A percentile compares a stretch with the other conserved stretches of the same genome.
phyloP scores from a whole-genome alignment of 2,888 invertebrate genomes.

The Scaptomyza tumidula region DNA sequence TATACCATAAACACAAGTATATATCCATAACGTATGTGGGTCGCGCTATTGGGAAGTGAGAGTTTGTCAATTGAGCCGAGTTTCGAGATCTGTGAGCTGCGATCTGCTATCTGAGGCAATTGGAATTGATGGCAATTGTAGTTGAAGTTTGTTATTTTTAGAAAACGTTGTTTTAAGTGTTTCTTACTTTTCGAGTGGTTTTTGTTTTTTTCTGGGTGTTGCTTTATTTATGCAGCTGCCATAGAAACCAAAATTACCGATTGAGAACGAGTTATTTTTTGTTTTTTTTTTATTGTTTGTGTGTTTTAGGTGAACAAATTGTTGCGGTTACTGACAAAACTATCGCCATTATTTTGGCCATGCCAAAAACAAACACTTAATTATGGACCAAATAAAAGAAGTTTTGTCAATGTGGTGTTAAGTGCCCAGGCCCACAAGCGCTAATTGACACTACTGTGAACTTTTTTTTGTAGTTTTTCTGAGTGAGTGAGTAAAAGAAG shows the following conservation, averaged over 20 bases:
- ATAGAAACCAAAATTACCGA: slow-evolving; percentile 33
- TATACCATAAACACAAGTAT: neutral
- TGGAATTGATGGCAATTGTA: slow-evolving; percentile 65
- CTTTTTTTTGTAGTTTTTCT: neutral
- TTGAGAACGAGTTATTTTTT: slow-evolving; percentile 39
- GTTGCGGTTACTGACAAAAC: slow-evolving; percentile 6
- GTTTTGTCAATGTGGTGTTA: slow-evolving; percentile 41
- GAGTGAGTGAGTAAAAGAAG: slow-evolving; percentile 6
- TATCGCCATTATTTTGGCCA: slow-evolving; percentile 40
- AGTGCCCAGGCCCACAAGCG: slow-evolving; percentile 34
- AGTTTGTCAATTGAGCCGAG: slow-evolving; percentile 69
- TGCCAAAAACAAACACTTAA: slow-evolving; percentile 43
- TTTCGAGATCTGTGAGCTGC: slow-evolving; percentile 31
- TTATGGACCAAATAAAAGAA: slow-evolving; percentile 47
- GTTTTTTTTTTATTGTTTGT: too few relatives aligned
- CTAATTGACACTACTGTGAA: slow-evolving; percentile 43
- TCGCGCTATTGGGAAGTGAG: slow-evolving; percentile 50
- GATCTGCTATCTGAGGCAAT: slow-evolving; percentile 57
- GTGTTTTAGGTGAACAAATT: slow-evolving; percentile 7
- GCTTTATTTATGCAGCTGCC: slow-evolving; percentile 69
- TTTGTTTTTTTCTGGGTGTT: slow-evolving; percentile 21
- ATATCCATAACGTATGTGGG: slow-evolving; percentile 56
- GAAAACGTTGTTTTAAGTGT: slow-evolving; percentile 53
- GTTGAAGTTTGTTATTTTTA: slow-evolving; percentile 68
- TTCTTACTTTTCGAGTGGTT: slow-evolving; percentile 41